Conservation (phyloP, 64 coral and sea anemone species). For the Catalaphyllia jardinei region DNA sequence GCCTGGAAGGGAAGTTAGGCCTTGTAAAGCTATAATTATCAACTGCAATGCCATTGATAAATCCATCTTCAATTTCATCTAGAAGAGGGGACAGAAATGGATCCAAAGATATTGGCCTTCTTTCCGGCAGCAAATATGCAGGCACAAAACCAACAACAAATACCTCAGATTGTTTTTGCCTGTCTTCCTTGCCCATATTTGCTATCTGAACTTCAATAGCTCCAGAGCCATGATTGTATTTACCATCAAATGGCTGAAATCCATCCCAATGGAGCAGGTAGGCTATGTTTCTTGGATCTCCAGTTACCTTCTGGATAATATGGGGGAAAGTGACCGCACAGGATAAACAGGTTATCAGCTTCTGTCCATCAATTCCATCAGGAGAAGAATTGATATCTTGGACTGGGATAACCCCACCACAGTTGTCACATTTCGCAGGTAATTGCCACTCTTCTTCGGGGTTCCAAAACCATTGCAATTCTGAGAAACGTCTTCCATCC, state of each 20-base stretch:
- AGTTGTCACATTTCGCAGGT: constrained; percentile 44
- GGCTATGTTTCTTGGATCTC: constrained; percentile 54
- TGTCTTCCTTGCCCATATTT: constrained; percentile 51
- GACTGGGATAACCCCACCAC: constrained; percentile 37
- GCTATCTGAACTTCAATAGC: constrained; percentile 61
- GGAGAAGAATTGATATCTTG: constrained; percentile 35
- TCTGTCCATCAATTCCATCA: constrained; percentile 10
- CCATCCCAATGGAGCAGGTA: constrained; percentile 63
- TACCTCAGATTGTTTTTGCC: constrained; percentile 41
- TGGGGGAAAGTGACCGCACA: constrained; percentile 6
- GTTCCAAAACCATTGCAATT: constrained; percentile 60
- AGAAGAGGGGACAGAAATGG: constrained; percentile 35
- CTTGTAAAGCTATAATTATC: constrained; percentile 43
- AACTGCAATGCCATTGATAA: constrained; percentile 47
- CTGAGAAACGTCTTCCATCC: constrained; percentile 53
- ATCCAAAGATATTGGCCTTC: constrained; percentile 51
- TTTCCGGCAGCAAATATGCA: constrained; percentile 40
- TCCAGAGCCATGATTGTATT: constrained; percentile 62
- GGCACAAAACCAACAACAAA: constrained; percentile 64
- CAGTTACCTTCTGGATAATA: not conserved
- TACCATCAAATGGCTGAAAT: constrained; percentile 63
- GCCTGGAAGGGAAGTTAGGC: constrained; percentile 32
- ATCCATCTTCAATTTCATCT: constrained; percentile 48
- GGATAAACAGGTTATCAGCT: constrained; percentile 19
- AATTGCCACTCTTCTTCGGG: constrained; percentile 37